These are phyloP conservation scores for Prosopocoilus inquinatus DNA, from an alignment of 2,888 invertebrate species.

Conservation along the genomic window DNA sequence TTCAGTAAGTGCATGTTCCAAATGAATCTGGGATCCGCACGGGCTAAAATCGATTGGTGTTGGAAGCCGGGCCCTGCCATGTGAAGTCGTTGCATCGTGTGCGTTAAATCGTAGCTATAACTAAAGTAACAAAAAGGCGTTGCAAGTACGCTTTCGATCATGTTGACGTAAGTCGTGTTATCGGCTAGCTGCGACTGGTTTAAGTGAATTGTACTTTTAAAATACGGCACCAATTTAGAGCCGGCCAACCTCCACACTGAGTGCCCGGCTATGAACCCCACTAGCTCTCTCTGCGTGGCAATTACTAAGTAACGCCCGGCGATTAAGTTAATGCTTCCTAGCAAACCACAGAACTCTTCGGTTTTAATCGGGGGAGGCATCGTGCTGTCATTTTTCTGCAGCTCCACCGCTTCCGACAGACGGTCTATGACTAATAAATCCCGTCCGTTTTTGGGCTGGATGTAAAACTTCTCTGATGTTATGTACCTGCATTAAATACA, in stretches of 20 bases:
- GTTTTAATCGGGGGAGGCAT: constrained; percentile 63
- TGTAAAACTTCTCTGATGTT: constrained; percentile 85
- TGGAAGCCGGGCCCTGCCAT: constrained; percentile 81
- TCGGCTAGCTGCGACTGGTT: constrained; percentile 78
- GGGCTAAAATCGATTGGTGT: constrained; percentile 71
- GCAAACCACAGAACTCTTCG: constrained; percentile 79
- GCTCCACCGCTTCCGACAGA: constrained; percentile 48
- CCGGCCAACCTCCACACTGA: constrained; percentile 76
- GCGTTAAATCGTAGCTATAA: constrained; percentile 90
- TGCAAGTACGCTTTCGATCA: constrained; percentile 79
- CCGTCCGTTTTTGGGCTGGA: constrained; percentile 75
- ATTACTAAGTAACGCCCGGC: constrained; percentile 87
- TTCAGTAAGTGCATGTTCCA: constrained; percentile 88
- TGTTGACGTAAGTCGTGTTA: constrained; percentile 79
- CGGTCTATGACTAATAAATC: constrained; percentile 85
- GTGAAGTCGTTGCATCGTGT: constrained; percentile 84
- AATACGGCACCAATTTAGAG: constrained; percentile 83
- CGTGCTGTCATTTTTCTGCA: constrained; percentile 55
- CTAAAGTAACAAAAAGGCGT: constrained; percentile 92
- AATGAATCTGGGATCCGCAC: constrained; percentile 85
- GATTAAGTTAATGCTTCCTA: constrained; percentile 81
- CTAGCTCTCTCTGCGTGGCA: constrained; percentile 76
- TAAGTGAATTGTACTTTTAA: constrained; percentile 79
- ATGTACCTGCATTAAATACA: constrained; percentile 60
- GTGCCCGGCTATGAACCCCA: constrained; percentile 80